Percentiles rank a stretch among this genome's conserved stretches.
These are phyloP conservation scores for Kryptopterus vitreolus DNA, from an alignment of 2,797 vertebrate species.

Conservation along the genomic window DNA sequence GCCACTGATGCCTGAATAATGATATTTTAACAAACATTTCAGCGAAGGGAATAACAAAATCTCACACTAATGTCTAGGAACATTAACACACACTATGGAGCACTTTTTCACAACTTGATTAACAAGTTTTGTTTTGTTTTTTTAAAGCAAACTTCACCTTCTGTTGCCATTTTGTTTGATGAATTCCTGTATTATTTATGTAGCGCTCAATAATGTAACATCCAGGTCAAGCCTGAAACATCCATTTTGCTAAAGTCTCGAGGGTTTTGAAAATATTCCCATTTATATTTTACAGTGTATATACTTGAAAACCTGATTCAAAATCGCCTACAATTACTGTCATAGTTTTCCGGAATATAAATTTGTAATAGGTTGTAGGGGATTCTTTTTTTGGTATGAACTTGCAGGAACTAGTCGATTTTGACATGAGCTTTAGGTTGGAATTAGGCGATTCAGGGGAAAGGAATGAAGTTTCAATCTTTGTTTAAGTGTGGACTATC, in stretches of 20 bases:
- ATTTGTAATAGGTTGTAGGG: background rate
- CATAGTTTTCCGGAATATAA: background rate
- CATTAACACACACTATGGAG: background rate
- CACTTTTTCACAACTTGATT: background rate
- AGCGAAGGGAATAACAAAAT: background rate
- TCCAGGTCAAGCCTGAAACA: slow-evolving; percentile 28
- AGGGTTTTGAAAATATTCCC: background rate
- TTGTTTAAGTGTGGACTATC: background rate
- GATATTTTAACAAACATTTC: background rate
- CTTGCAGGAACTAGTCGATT: background rate
- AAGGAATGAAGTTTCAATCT: too few species aligned
- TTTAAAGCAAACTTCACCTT: slow-evolving; percentile 52
- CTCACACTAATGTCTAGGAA: background rate
- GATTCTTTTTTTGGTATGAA: too few species aligned
- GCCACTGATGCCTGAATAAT: background rate
- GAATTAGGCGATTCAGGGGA: too few species aligned
- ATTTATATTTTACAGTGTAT: slow-evolving; percentile 34
- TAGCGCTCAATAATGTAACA: slow-evolving; percentile 22
- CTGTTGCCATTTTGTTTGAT: slow-evolving; percentile 62
- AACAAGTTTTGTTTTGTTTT: slow-evolving; percentile 47
- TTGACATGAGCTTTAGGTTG: background rate
- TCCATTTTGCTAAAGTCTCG: slow-evolving; percentile 6
- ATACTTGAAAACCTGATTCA: background rate
- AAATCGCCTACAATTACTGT: background rate
- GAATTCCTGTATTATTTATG: slow-evolving; percentile 61